Base-by-base conservation (phyloP, 2,797 vertebrate species). In the Epinephelus malabaricus region DNA sequence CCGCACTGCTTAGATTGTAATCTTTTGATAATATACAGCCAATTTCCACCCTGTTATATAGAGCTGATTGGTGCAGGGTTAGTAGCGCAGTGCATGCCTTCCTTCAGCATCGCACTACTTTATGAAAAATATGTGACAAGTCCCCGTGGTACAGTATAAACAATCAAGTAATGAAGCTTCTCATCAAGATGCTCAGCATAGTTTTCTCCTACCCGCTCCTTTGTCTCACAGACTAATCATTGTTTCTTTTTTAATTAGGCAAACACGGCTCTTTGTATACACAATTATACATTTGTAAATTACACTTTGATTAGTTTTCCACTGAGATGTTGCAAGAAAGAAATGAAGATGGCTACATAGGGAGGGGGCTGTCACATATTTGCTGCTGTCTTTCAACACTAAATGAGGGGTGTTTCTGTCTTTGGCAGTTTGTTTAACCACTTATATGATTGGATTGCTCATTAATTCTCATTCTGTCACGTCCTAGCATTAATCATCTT, bases 21-120 rank as follows among this genome's bases (percentile, higher is more conserved):
- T 91, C 86, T 93, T 92, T 81, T 88, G 73, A 93, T 90, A 91
- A 93, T 89, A 92, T 87, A 91, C 89, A 88, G 69, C 62, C 79
- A 70, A 88, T 90, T 92, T 92, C 86, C 83, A 89, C 58, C 71
- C 49, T 49, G 70, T 76, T 86, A 76, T 63, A 58, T 79, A 65
- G 58, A 88, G 73, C 84, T 82, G 89, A 91, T 90, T 83, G 79
- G 84, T 71, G 78, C 82, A 51, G 73, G 77, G 78, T 76, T 69
- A 46, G 84, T 7, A 9, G 19, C 49, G 79, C 53, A 46, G 74
- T 45, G 65, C 40, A 56, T 19, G 27, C 49, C 78, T 77, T 30
- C 71, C 40, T 40, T 77, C 63, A 21, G 45, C 10, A 59, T 82
- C 62, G 30, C 60, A 45, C 34, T 38, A 45, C 45, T 71, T 60